A percentile compares a stretch with the other conserved stretches of the same genome.
phyloP scores from a whole-genome alignment of 2,888 invertebrate species.

The Yponomeuta malinellus region DNA sequence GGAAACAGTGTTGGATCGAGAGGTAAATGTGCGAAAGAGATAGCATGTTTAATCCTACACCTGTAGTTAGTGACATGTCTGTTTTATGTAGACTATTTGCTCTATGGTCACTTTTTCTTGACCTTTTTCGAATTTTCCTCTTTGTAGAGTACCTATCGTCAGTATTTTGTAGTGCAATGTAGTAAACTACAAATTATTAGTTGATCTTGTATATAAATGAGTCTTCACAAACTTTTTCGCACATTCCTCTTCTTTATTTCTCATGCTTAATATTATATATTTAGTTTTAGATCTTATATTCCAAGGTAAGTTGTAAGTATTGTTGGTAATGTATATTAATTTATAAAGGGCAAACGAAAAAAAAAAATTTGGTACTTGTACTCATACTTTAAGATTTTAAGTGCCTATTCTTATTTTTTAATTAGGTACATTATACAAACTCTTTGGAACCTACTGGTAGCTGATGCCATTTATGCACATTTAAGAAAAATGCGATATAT shows the following conservation, averaged over 20 bases:
- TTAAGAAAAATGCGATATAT: too few relatives aligned
- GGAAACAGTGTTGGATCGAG: conserved; percentile 78
- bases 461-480: too few relatives aligned
- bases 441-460: too few relatives aligned
- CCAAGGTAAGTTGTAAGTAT: too few relatives aligned
- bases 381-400: too few relatives aligned
- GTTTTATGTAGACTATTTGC: neutral
- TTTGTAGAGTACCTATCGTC: neutral
- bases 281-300: neutral
- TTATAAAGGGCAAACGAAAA: too few relatives aligned
- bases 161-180: neutral
- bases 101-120: neutral
- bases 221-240: conserved; percentile 51
- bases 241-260: conserved; percentile 56
- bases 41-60: conserved; percentile 33
- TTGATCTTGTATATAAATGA: neutral
- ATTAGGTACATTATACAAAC: too few relatives aligned
- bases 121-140: neutral
- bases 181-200: too few relatives aligned
- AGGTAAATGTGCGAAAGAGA: conserved; percentile 77
- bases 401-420: too few relatives aligned
- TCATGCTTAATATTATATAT: conserved; percentile 4
- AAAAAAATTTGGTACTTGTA: too few relatives aligned
- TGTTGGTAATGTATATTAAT: too few relatives aligned
- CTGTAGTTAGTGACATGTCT: neutral